These are phyloP conservation scores for Lithobates sylvaticus DNA, from an alignment of 2,797 vertebrate species.

Conservation along the genomic window DNA sequence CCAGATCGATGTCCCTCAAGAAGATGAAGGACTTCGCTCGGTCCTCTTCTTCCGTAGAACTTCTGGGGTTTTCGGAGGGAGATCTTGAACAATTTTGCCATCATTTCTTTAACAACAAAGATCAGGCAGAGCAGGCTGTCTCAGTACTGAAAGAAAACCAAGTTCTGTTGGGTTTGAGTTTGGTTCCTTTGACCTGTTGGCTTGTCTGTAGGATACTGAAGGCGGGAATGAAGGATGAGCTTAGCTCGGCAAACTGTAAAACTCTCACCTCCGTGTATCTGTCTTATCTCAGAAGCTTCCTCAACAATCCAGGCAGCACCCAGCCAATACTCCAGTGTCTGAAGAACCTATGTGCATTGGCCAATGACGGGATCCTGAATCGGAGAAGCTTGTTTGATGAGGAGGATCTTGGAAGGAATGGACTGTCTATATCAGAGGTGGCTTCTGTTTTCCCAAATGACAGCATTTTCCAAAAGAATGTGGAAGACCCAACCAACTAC, in stretches of 20 bases:
- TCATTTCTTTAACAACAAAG: neutral
- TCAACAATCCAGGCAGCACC: conserved; percentile 11
- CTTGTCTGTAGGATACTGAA: neutral
- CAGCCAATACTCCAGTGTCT: neutral
- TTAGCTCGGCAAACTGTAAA: neutral
- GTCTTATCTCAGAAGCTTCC: neutral
- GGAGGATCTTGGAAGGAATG: conserved; percentile 57
- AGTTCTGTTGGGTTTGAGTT: neutral
- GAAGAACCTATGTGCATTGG: neutral
- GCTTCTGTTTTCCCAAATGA: conserved; percentile 58
- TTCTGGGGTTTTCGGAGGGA: conserved; percentile 59
- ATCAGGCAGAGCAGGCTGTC: neutral
- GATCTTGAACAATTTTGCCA: conserved; percentile 26
- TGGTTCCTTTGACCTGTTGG: neutral
- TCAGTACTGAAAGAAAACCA: neutral
- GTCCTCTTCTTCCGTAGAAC: neutral
- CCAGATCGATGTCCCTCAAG: neutral
- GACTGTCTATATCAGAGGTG: conserved; percentile 57
- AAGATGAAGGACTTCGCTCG: conserved; percentile 60
- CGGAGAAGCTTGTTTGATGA: conserved; percentile 21
- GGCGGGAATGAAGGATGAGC: neutral
- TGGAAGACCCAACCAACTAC: conserved; percentile 60
- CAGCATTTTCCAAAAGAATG: conserved; percentile 59
- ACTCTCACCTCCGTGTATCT: conserved; percentile 1
- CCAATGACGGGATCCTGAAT: neutral